A percentile compares a stretch with the other conserved stretches of the same genome.
These are phyloP conservation scores for Urocolius indicus DNA, from an alignment of 2,113 vertebrate species.

Conservation along the genomic window DNA sequence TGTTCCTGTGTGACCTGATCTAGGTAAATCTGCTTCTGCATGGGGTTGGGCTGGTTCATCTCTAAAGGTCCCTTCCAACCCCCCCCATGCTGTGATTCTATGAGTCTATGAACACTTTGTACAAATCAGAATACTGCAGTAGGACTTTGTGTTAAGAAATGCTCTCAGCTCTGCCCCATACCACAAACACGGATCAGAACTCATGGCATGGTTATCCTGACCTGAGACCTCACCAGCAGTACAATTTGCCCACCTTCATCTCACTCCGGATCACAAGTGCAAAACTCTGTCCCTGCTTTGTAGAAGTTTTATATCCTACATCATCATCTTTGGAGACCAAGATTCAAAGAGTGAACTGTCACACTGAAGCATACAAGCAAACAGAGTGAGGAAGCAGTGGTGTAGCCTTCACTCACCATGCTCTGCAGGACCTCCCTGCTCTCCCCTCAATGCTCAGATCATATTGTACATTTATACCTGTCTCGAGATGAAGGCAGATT, in stretches of 20 bases:
- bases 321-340: background rate
- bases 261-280: background rate
- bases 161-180: background rate
- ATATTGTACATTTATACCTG: accelerated
- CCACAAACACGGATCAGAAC: background rate
- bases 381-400: background rate
- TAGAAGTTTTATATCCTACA: background rate
- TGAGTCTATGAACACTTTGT: too few relatives aligned
- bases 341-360: background rate
- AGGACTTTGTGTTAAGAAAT: background rate
- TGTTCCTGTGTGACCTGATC: too few relatives aligned
- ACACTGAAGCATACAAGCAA: background rate
- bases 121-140: background rate
- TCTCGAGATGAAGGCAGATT: background rate
- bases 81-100: too few relatives aligned
- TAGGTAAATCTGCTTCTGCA: too few relatives aligned
- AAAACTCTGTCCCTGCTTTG: background rate
- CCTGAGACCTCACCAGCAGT: background rate
- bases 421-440: background rate
- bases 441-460: background rate
- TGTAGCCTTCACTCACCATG: accelerated
- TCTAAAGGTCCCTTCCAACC: too few relatives aligned
- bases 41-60: too few relatives aligned
- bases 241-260: background rate
- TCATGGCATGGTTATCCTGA: background rate